Percentiles rank a stretch among this genome's conserved stretches.
phyloP scores from a whole-genome alignment of 2,797 vertebrate species.

The Sebastes vulpes region DNA sequence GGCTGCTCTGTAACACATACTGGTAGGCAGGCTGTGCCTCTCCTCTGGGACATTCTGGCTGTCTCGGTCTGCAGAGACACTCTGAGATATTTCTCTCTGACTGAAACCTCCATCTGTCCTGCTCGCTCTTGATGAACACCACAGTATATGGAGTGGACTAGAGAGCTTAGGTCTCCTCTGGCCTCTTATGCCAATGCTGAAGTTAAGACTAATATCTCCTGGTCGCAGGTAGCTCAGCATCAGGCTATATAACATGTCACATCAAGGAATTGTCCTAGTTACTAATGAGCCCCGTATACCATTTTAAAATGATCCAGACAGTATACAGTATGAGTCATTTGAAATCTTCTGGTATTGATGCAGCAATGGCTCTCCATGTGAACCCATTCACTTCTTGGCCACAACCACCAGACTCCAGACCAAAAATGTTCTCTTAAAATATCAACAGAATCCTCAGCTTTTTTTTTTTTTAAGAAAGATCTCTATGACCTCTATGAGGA shows the following conservation, averaged over 20 bases:
- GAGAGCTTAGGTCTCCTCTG: slow-evolving; percentile 19
- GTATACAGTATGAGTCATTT: not conserved
- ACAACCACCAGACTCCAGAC: not conserved
- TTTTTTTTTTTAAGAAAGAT: not conserved
- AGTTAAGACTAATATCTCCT: slow-evolving; percentile 33
- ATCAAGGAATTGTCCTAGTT: not conserved
- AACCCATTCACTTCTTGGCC: not conserved
- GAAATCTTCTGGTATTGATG: not conserved
- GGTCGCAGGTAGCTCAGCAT: slow-evolving; percentile 22
- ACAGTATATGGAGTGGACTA: not conserved
- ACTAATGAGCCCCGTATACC: not conserved
- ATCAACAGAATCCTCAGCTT: not conserved
- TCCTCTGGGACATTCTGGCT: slow-evolving; percentile 42
- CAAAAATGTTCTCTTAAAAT: not conserved
- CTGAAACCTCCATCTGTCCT: slow-evolving; percentile 41
- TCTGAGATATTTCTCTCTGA: slow-evolving; percentile 33
- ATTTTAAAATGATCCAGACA: not conserved
- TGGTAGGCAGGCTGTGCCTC: slow-evolving; percentile 27
- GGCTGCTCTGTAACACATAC: not conserved
- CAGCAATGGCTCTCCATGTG: not conserved
- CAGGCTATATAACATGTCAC: slow-evolving; percentile 4
- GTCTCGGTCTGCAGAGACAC: slow-evolving; percentile 37
- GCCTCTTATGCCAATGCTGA: slow-evolving; percentile 21
- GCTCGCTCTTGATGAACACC: slow-evolving; percentile 16
- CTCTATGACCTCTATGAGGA: not conserved